Conservation (phyloP, 2,888 invertebrate species). For the Apodemia zela region DNA sequence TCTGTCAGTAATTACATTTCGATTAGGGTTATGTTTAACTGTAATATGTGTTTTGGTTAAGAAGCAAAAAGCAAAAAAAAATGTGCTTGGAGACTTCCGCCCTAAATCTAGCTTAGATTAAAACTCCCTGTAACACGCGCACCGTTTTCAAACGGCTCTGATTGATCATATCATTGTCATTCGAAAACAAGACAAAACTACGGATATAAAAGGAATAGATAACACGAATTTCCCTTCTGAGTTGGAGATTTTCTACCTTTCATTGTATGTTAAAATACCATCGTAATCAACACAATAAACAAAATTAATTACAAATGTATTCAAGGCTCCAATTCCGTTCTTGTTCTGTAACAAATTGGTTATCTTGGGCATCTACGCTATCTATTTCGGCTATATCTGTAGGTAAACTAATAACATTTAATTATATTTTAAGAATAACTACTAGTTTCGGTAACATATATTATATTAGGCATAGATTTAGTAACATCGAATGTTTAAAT, state of each 20-base stretch:
- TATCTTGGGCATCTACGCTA: neutral
- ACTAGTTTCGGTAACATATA: slow-evolving; percentile 17
- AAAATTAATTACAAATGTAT: neutral
- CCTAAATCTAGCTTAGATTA: slow-evolving; percentile 75
- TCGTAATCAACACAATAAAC: too few relatives aligned
- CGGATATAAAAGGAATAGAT: neutral
- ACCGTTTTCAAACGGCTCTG: slow-evolving; percentile 40
- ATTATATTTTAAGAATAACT: slow-evolving; percentile 18
- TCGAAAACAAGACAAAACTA: neutral
- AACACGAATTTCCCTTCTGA: too few relatives aligned
- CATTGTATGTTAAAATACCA: neutral
- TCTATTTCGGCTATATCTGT: neutral
- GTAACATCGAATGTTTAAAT: slow-evolving; percentile 36
- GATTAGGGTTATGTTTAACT: neutral
- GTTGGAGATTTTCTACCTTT: neutral
- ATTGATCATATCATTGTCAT: neutral
- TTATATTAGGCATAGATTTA: slow-evolving; percentile 33
- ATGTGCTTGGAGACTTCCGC: slow-evolving; percentile 39
- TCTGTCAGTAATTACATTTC: too few relatives aligned
- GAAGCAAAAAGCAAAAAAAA: neutral
- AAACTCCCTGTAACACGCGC: slow-evolving; percentile 72
- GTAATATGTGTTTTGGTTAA: neutral
- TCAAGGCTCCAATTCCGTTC: neutral
- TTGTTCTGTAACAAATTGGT: neutral
- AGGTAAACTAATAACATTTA: slow-evolving; percentile 25